Conservation (phyloP, 2,113 vertebrate genomes). For the Tapirus terrestris region DNA sequence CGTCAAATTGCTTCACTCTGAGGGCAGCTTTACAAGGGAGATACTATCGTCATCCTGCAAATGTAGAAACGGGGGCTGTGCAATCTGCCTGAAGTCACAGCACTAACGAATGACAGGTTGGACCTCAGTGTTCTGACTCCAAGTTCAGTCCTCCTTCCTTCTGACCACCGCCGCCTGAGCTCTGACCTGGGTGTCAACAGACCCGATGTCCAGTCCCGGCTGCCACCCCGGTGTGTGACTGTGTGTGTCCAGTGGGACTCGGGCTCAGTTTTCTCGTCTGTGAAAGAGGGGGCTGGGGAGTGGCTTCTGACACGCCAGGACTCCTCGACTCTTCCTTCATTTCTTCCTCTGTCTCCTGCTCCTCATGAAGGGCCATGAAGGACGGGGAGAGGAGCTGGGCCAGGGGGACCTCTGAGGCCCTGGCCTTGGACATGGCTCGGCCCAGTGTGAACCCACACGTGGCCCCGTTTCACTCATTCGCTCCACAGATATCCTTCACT, state of each 20-base stretch:
- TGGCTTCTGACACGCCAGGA: background rate
- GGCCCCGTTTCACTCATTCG: background rate
- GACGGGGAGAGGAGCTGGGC: background rate
- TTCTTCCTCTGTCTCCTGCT: background rate
- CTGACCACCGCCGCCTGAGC: background rate
- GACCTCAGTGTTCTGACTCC: background rate
- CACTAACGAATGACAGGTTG: background rate
- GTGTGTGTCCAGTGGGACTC: rapidly evolving
- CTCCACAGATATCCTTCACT: background rate
- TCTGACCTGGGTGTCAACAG: rapidly evolving
- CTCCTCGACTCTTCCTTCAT: background rate
- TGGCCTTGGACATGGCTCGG: background rate
- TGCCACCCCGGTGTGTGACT: background rate
- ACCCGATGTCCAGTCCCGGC: background rate
- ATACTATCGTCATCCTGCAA: background rate
- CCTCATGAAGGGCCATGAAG: rapidly evolving
- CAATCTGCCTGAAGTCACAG: background rate
- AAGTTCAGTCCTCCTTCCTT: background rate
- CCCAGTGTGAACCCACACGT: background rate
- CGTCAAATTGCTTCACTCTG: background rate
- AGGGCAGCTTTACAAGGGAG: background rate
- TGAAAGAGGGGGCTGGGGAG: rapidly evolving
- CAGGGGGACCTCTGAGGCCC: no score
- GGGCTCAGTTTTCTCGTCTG: background rate
- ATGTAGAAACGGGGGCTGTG: no score